Evolutionary conservation across 2,888 invertebrate genomes (phyloP).

Genomic region (Microctonus hyperodae): DNA sequence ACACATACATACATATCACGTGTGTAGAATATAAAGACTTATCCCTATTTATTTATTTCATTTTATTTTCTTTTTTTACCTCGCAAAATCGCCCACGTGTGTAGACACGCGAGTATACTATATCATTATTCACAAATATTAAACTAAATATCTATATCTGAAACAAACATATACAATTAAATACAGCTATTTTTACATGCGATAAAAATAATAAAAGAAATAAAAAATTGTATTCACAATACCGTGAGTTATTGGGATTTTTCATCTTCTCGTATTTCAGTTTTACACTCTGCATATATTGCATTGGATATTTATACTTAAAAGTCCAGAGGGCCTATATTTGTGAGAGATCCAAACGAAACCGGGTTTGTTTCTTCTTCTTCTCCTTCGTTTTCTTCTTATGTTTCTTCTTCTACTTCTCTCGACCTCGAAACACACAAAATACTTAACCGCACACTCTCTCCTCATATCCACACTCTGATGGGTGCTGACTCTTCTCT

Average conservation of each 20-base stretch:
- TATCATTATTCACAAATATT: background rate
- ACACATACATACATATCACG: constrained; percentile 9
- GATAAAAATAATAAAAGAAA: too few species aligned
- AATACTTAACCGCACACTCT: constrained; percentile 39
- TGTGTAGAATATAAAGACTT: background rate
- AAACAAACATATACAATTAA: background rate
- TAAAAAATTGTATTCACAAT: too few species aligned
- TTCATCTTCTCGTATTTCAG: background rate
- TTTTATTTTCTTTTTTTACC: background rate
- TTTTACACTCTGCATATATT: background rate
- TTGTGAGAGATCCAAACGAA: constrained; percentile 18
- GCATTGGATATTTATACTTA: background rate
- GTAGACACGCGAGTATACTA: constrained; percentile 9
- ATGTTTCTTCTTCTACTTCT: constrained; percentile 44
- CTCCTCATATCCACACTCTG: background rate
- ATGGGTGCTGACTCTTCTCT: background rate
- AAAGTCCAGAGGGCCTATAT: constrained; percentile 7
- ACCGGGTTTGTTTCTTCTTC: constrained; percentile 44
- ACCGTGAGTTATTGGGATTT: background rate
- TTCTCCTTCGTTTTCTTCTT: background rate
- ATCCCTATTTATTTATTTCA: background rate
- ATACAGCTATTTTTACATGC: too few species aligned
- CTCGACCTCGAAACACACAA: constrained; percentile 58
- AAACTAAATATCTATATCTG: background rate
- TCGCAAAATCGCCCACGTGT: constrained; percentile 11